These are phyloP conservation scores for Amorpha juglandis DNA, from an alignment of 2,888 invertebrate genomes.

Conservation along the genomic window DNA sequence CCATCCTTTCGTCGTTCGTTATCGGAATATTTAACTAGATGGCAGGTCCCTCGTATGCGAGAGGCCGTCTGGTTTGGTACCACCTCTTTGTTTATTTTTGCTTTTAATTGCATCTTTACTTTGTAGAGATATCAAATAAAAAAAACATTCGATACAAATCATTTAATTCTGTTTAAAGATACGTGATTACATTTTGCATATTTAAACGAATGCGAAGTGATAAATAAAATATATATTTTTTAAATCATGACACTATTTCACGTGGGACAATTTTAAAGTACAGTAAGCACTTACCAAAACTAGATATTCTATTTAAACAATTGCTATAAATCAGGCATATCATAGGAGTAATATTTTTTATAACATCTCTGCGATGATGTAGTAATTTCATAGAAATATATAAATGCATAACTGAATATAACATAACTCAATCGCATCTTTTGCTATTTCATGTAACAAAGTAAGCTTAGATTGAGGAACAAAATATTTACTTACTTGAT, in stretches of 20 bases:
- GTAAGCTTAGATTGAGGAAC: too few species aligned
- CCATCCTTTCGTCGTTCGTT: too few species aligned
- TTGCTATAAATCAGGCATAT: background rate
- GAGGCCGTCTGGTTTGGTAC: too few species aligned
- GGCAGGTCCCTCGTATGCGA: too few species aligned
- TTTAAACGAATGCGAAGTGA: background rate
- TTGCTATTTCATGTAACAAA: background rate
- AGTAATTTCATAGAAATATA: background rate
- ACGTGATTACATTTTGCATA: constrained; percentile 9
- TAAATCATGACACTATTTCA: constrained; percentile 14
- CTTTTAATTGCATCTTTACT: too few species aligned
- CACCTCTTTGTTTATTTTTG: too few species aligned
- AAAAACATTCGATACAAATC: background rate
- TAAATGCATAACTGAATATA: constrained; percentile 20
- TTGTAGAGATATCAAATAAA: background rate
- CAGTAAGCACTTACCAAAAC: background rate
- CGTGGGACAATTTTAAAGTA: background rate
- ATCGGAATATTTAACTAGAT: too few species aligned
- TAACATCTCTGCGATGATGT: background rate
- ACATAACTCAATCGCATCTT: background rate
- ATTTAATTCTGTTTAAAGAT: constrained; percentile 4
- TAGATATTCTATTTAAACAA: background rate
- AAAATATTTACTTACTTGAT: too few species aligned
- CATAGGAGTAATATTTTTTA: background rate
- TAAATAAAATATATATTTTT: background rate